Evolutionary conservation across 2,113 vertebrate species (phyloP).

Genomic region (Ameiurus melas): DNA sequence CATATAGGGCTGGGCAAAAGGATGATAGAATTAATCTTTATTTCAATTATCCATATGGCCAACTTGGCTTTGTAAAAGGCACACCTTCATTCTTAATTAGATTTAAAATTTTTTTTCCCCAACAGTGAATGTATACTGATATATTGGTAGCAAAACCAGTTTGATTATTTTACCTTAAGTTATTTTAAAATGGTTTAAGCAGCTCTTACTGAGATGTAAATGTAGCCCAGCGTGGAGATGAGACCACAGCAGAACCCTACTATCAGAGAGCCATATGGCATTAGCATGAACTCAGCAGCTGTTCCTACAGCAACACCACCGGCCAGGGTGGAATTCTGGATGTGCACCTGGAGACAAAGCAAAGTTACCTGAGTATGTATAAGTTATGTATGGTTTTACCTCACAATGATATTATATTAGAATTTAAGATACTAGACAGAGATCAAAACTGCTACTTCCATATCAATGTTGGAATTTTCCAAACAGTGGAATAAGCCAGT

Average conservation of each 20-base stretch:
- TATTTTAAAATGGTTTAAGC: not conserved
- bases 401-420: not conserved
- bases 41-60: not conserved
- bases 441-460: not conserved
- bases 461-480: not conserved
- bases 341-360: slow-evolving; percentile 82
- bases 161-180: not conserved
- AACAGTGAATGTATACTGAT: not conserved
- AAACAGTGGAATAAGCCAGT: not conserved
- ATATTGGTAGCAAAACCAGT: not conserved
- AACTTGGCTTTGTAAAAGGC: not conserved
- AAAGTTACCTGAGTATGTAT: not conserved
- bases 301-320: slow-evolving; percentile 94
- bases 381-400: not conserved
- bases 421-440: not conserved
- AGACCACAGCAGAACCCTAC: slow-evolving; percentile 87
- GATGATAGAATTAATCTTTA: not conserved
- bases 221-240: slow-evolving; percentile 86
- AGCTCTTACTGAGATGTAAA: slow-evolving; percentile 81
- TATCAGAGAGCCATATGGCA: slow-evolving; percentile 87
- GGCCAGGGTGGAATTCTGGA: slow-evolving; percentile 92
- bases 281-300: slow-evolving; percentile 92
- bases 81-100: not conserved
- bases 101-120: not conserved
- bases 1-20: slow-evolving; percentile 82